These are phyloP conservation scores for Pogoniulus pusillus DNA, from an alignment of 2,797 vertebrate genomes.

Conservation along the genomic window DNA sequence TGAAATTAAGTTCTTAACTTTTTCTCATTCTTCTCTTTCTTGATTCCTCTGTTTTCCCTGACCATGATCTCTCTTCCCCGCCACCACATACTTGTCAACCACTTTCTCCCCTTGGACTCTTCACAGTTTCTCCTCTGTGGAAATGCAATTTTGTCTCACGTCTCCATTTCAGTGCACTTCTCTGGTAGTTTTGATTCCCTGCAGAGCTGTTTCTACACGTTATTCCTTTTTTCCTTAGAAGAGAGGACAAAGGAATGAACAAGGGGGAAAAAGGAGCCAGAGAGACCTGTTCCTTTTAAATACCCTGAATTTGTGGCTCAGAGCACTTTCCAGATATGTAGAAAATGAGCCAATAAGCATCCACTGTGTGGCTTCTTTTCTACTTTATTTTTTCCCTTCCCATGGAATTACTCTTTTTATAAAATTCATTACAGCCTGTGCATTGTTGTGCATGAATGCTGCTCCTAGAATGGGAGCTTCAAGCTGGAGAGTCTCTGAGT, in stretches of 20 bases:
- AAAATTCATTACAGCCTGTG: neutral
- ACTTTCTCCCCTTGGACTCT: neutral
- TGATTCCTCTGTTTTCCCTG: neutral
- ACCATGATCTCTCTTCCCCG: neutral
- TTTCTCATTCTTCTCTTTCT: neutral
- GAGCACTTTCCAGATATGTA: neutral
- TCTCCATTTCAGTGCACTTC: neutral
- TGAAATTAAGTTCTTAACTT: constrained; percentile 1
- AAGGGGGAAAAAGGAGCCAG: neutral
- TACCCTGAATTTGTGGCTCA: neutral
- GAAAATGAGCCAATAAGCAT: neutral
- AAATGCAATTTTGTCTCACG: neutral
- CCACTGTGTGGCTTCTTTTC: neutral
- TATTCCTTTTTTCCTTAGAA: neutral
- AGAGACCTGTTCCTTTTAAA: neutral
- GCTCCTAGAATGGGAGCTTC: neutral
- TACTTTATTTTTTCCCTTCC: neutral
- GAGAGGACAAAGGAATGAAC: neutral
- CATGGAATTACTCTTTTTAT: neutral
- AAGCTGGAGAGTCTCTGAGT: neutral
- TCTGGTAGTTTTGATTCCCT: neutral
- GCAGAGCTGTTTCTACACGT: neutral
- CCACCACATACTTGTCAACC: neutral
- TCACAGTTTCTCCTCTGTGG: neutral
- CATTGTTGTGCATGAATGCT: neutral